A percentile compares a stretch with the other conserved stretches of the same genome.
These are phyloP conservation scores for Micropoecilia bifurca DNA, from an alignment of 2,797 vertebrate genomes.

Conservation along the genomic window DNA sequence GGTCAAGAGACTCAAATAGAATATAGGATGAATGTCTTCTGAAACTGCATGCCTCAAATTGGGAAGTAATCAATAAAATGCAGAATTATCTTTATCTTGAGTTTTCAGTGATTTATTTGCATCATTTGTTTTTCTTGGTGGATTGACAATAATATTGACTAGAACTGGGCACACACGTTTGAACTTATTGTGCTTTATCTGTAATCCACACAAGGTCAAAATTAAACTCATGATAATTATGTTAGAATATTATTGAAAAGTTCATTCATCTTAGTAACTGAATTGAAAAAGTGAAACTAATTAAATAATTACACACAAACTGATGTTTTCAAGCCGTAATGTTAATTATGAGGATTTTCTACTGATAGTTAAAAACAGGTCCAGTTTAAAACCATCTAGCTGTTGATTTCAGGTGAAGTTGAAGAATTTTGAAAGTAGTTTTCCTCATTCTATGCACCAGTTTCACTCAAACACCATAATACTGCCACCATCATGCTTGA, in stretches of 20 bases:
- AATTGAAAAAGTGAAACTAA: background rate
- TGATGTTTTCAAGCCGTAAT: background rate
- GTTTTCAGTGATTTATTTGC: background rate
- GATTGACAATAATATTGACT: background rate
- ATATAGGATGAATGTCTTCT: constrained; percentile 46
- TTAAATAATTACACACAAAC: background rate
- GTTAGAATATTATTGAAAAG: background rate
- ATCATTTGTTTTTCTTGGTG: background rate
- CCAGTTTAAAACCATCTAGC: background rate
- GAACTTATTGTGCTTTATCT: background rate
- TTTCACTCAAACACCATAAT: background rate
- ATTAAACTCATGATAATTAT: background rate
- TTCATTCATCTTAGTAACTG: background rate
- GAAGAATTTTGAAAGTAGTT: background rate
- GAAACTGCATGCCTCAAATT: background rate
- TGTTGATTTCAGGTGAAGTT: background rate
- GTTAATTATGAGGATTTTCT: background rate
- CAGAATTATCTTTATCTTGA: background rate
- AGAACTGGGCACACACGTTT: background rate
- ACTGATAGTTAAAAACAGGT: background rate
- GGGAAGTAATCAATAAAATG: background rate
- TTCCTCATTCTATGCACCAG: background rate
- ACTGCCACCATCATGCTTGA: background rate
- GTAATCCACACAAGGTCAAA: background rate
- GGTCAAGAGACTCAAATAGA: constrained; percentile 48